A percentile compares a stretch with the other conserved stretches of the same genome.
Evolutionary conservation across 2,888 invertebrate species (phyloP).

Genomic region (Pachycephus smyrnensis): DNA sequence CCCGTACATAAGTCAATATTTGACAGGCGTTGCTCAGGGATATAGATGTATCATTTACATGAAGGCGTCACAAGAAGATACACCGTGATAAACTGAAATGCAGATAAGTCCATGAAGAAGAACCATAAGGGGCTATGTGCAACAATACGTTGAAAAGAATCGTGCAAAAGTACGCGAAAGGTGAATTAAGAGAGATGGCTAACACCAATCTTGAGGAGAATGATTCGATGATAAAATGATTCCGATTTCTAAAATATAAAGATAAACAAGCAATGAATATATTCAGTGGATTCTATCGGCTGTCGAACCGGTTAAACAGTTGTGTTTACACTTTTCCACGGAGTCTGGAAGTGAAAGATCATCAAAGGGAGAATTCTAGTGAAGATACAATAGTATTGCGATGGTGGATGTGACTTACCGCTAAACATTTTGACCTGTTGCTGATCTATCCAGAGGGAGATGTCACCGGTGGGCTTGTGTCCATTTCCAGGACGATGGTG

Average conservation of each 20-base stretch:
- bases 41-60: neutral
- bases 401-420: conserved; percentile 71
- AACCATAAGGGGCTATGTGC: neutral
- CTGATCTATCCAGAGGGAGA: conserved; percentile 91
- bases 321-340: neutral
- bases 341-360: neutral
- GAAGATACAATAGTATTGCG: neutral
- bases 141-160: neutral
- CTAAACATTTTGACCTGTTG: conserved; percentile 92
- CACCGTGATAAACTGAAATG: neutral
- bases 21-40: neutral
- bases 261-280: neutral
- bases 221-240: neutral
- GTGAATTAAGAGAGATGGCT: neutral
- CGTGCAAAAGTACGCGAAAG: neutral
- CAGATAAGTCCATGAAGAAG: neutral
- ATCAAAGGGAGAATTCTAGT: neutral
- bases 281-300: neutral
- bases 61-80: neutral
- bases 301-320: neutral
- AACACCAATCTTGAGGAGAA: neutral
- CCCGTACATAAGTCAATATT: neutral
- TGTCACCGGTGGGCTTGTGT: conserved; percentile 70
- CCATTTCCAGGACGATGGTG: conserved; percentile 57
- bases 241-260: neutral